These are phyloP conservation scores for Sitophilus oryzae DNA, from an alignment of 1,140 invertebrate species.

Conservation along the genomic window DNA sequence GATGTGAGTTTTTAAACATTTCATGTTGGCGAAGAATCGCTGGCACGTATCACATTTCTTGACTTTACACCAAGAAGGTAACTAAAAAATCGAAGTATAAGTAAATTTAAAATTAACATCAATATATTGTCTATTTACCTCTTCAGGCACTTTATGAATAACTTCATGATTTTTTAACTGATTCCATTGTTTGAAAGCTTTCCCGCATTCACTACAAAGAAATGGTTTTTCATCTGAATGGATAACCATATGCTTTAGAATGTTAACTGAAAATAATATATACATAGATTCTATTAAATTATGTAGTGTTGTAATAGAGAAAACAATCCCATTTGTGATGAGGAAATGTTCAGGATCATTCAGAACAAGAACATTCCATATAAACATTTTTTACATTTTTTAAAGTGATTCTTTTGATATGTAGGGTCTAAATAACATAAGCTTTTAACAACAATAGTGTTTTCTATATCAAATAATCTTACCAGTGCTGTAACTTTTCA, in stretches of 20 bases:
- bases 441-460: not conserved
- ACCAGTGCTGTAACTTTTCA: slow-evolving; percentile 51
- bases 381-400: not conserved
- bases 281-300: not conserved
- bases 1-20: slow-evolving; percentile 69
- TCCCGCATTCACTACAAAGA: slow-evolving; percentile 55
- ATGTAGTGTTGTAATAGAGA: no score
- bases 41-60: slow-evolving; percentile 66
- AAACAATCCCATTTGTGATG: no score
- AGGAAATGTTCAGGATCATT: no score
- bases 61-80: slow-evolving; percentile 54
- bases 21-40: slow-evolving; percentile 65
- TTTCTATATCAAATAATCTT: slow-evolving; percentile 44
- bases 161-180: slow-evolving; percentile 59
- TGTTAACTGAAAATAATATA: slow-evolving; percentile 14
- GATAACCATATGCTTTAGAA: slow-evolving; percentile 51
- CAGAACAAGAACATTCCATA: no score
- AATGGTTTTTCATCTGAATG: slow-evolving; percentile 56
- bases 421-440: no score
- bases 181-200: slow-evolving; percentile 58
- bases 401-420: no score
- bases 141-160: slow-evolving; percentile 50
- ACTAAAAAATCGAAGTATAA: slow-evolving; percentile 17
- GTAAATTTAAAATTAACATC: not conserved
- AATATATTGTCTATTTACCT: slow-evolving; percentile 18